Base-by-base conservation (phyloP, 2,113 vertebrate species). In the Cariama cristata region DNA sequence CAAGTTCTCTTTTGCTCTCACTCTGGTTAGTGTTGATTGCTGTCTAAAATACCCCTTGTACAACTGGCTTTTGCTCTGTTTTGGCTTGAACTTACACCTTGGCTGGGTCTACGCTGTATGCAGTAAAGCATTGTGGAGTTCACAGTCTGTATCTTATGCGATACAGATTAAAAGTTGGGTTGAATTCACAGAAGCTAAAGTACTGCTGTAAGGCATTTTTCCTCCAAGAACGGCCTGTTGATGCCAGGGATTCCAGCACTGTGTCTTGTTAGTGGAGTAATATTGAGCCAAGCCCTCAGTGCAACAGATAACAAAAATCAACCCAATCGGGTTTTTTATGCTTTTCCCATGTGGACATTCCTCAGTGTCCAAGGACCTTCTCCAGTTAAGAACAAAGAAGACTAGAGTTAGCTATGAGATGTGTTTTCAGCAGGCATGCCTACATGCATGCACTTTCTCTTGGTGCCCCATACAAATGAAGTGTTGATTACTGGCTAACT, bases 141-240 rank as follows among this genome's bases (percentile, higher is more conserved):
- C 88, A 67, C 2, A 3, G 24, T 33, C 38, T 77, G 18, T 59
- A 10, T 66, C 32, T 77, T 91, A 69, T 21, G 38, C 1, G 58
- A 67, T 77, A 66, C 67, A 80, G 75, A 93, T 66, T 77, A 80
- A 86, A 81, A 74, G 4, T n/a, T 80, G 79, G 62, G 79, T 55
- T 77, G 77, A 80, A 96, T 86, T 94, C 82, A 86, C 74, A 92
- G 71, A 83, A 95, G 88, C 42, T 93, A 1, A 93, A 94, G 38
- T 28, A 55, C 50, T 69, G 53, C 67, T 93, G 44, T 60, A 77
- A 92, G 77, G 20, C 67, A 83, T 64, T 86, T 93, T 94, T 74
- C 42, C 59, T 94, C 58, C 47, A 79, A 42, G 88, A 93, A 74
- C 32, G 12, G 8, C 32, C 60, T 66, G 1, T 45, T 47, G 9